Percentiles rank a stretch among this genome's conserved stretches.
Conservation (phyloP, 2,888 invertebrate species). For the Lasioglossum leucozonium region DNA sequence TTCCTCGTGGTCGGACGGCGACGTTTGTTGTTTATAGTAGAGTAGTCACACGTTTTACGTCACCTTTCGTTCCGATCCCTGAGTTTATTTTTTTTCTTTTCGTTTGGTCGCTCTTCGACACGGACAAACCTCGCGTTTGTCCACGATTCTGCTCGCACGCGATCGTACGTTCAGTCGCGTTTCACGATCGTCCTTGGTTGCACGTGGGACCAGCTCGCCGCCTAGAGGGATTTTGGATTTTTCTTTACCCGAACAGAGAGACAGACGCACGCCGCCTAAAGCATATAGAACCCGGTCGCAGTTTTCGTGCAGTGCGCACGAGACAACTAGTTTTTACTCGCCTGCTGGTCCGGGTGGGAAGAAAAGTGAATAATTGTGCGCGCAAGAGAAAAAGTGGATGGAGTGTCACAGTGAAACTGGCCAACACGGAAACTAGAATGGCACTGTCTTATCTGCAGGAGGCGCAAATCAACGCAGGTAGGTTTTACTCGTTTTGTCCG, state of each 20-base stretch:
- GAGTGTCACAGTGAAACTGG: slow-evolving; percentile 79
- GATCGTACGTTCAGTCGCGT: not conserved
- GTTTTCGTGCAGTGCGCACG: slow-evolving; percentile 40
- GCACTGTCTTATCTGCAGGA: slow-evolving; percentile 82
- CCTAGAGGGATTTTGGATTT: not conserved
- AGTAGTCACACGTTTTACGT: slow-evolving; percentile 53
- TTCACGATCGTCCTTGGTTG: not conserved
- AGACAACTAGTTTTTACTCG: not conserved
- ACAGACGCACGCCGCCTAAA: not conserved
- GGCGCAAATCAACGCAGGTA: slow-evolving; percentile 81
- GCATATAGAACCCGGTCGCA: not conserved
- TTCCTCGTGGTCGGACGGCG: slow-evolving; percentile 65
- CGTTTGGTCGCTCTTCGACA: too few species aligned
- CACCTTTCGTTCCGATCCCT: not conserved
- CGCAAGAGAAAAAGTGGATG: slow-evolving; percentile 73
- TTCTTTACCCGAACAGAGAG: not conserved
- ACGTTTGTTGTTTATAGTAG: slow-evolving; percentile 69
- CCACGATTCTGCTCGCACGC: not conserved
- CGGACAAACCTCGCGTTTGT: too few species aligned
- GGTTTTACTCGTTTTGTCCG: slow-evolving; percentile 11
- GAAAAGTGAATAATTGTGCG: slow-evolving; percentile 59
- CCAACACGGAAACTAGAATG: slow-evolving; percentile 80
- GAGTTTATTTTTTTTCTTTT: too few species aligned
- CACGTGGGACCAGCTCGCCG: not conserved
- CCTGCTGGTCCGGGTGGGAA: too few species aligned